Evolutionary conservation across 2,113 vertebrate species (phyloP), one percentile per base, ranked within the genome.

Genomic region (Sitta europaea): DNA sequence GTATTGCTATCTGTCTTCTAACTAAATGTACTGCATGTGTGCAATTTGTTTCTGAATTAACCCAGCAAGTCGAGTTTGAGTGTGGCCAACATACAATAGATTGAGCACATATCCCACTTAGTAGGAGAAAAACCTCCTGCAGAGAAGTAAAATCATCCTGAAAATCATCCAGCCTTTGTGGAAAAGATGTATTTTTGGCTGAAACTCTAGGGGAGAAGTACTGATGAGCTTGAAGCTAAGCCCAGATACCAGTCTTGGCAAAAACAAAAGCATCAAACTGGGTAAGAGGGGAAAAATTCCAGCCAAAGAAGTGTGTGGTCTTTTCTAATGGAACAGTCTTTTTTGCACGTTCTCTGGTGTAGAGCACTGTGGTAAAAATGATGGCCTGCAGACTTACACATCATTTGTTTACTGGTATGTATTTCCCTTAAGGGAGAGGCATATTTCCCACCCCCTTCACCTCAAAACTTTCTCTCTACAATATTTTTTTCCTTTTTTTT

Each of bases 151-250:
- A 88, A 80, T 94, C 94, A 85, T 95, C 88, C 80, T 96, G 96
- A 96, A 97, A 70, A 53, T 42, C 40, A 88, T 91, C 95, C 96
- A 97, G 94, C 65, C 72, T 89, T 92, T 95, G 96, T 94, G 94
- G 94, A 96, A 97, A 96, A 97, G 96, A 95, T 92, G 92, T 80
- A 79, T 86, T 94, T 95, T 73, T 86, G 97, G 92, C 95, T 85
- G 67, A 76, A 77, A 59, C 83, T 97, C 95, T 76, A 92, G 96
- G 87, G 76, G 74, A 94, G 87, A 95, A 93, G 90, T 97, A 87
- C 78, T 73, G 91, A 96, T 95, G 94, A 93, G 94, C 89, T 96
- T 97, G 96, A 96, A 95, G 89, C 86, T 93, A 78, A 91, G 96
- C 94, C 96, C 93, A 83, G 94, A 96, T 94, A 96, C 88, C 95